Conservation (phyloP, 1,140 invertebrate species). For the Vollenhovia emeryi region DNA sequence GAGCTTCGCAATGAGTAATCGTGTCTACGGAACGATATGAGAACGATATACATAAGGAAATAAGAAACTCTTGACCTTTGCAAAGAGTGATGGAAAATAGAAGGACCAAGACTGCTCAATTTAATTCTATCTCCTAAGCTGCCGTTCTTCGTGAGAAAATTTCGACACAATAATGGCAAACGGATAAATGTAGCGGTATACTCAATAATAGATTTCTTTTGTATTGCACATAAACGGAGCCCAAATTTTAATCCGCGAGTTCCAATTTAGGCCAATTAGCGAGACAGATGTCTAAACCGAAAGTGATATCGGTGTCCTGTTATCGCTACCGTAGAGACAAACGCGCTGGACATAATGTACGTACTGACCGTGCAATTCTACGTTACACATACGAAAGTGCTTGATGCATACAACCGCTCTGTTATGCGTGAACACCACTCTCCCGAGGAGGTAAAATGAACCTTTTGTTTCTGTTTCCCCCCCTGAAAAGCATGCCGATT, state of each 20-base stretch:
- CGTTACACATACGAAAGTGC: constrained; percentile 27
- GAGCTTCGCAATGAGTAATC: not conserved
- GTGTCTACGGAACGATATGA: not conserved
- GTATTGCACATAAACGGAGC: not conserved
- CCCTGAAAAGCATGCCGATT: not conserved
- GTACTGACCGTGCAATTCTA: not conserved
- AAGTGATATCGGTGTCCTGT: not conserved
- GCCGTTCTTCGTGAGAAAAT: constrained; percentile 17
- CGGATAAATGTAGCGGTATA: not conserved
- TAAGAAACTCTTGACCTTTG: not conserved
- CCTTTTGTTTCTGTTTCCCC: not conserved
- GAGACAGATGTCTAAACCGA: not conserved
- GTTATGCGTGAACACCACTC: constrained; percentile 64
- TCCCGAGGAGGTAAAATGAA: constrained; percentile 57
- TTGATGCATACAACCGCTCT: constrained; percentile 9
- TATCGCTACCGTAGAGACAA: not conserved
- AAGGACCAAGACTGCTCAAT: constrained; percentile 58
- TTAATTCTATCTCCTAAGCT: constrained; percentile 6
- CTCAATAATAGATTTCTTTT: not conserved
- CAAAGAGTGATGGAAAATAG: constrained; percentile 11
- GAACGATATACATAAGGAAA: not conserved
- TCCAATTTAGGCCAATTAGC: not conserved
- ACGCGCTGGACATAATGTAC: constrained; percentile 17
- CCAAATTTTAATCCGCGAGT: not conserved
- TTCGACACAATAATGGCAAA: not conserved